Evolutionary conservation across 2,113 vertebrate genomes (phyloP), one percentile per base, ranked within the genome.

Genomic region (Lates calcarifer): DNA sequence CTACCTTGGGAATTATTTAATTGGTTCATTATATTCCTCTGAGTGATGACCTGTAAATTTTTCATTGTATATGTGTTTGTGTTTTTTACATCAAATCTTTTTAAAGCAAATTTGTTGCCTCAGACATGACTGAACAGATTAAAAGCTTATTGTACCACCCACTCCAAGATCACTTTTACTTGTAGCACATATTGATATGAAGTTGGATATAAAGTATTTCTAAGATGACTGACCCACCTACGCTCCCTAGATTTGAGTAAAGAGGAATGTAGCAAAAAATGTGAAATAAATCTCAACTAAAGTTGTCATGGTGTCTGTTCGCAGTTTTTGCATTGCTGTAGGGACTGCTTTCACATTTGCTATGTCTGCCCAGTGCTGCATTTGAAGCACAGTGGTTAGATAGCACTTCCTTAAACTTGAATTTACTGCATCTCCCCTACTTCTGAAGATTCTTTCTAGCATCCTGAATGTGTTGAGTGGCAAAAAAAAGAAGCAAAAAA

Each of bases 31-130:
- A 79, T 80, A 81, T 82, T 80, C 85, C 70, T 80, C 74, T 22
- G 79, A 90, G 79, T 90, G 72, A 76, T 67, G 66, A 83, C 84
- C 77, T 93, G 92, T 92, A 89, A 68, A 84, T 88, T 63, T 73
- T 87, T 88, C 88, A 87, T 87, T 89, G 91, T 94, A 82, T 84
- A 89, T 82, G 93, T 93, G 72, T 93, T 89, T 87, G 85, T 94
- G 83, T 91, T 90, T 91, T 94, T 91, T 90, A 92, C 89, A 91
- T 92, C 76, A 43, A 91, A 87, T 85, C 86, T 92, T 94, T 93
- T 93, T 86, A 85, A 93, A 87, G 65, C 77, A 85, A 86, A 90
- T 79, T 79, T 88, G 86, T 93, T 92, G 89, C 87, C 87, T 91
- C 84, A 73, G 85, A 90, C 78, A 65, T 90, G 88, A 91, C 88